A percentile compares a stretch with the other conserved stretches of the same genome.
phyloP scores from a whole-genome alignment of 2,888 invertebrate species.

The Zeuzera pyrina region DNA sequence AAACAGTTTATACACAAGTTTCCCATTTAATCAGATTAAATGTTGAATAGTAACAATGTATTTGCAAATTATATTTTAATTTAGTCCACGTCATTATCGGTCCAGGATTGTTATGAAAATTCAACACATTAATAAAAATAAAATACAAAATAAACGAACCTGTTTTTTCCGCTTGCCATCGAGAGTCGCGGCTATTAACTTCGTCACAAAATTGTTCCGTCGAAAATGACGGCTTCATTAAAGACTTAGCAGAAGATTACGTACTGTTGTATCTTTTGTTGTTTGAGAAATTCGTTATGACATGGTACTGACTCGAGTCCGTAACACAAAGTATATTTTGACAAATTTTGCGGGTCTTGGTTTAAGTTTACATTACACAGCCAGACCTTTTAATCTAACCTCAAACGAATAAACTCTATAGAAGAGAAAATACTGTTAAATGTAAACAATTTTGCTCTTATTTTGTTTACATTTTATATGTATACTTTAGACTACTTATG shows the following conservation, averaged over 20 bases:
- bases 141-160: too few species aligned
- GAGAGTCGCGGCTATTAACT: constrained; percentile 21
- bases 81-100: too few species aligned
- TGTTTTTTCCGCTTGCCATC: constrained; percentile 4
- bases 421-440: too few species aligned
- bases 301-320: neutral
- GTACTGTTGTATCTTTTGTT: constrained; percentile 17
- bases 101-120: too few species aligned
- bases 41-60: too few species aligned
- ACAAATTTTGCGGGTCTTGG: constrained; percentile 13
- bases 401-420: constrained; percentile 3
- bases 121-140: too few species aligned
- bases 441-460: too few species aligned
- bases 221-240: constrained; percentile 26
- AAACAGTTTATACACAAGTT: too few species aligned
- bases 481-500: too few species aligned
- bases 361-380: constrained; percentile 9
- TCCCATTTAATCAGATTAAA: too few species aligned
- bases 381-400: constrained; percentile 4
- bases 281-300: constrained; percentile 8
- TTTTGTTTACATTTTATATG: too few species aligned
- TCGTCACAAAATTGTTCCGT: constrained; percentile 23
- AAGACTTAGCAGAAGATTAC: constrained; percentile 25
- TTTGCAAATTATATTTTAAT: too few species aligned
- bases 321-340: constrained; percentile 14